Conservation (phyloP, 2,888 invertebrate species). For the Drosophila mimica region DNA sequence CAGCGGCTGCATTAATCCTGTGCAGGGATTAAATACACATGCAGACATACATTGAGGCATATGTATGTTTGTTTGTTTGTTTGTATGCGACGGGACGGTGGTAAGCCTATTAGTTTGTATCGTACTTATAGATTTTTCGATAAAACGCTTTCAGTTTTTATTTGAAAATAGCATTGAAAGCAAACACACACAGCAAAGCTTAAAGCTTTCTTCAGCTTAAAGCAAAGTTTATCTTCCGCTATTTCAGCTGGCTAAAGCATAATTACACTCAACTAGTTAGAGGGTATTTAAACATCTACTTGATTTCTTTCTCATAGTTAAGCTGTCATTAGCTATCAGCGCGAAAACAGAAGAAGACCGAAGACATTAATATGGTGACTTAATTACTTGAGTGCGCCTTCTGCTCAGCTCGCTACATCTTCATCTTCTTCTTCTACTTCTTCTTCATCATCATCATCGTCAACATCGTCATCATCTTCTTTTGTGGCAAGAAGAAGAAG, state of each 20-base stretch:
- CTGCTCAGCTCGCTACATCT: neutral
- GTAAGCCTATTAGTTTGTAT: constrained; percentile 27
- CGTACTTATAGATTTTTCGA: constrained; percentile 16
- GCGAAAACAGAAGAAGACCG: neutral
- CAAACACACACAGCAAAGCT: neutral
- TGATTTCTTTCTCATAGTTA: neutral
- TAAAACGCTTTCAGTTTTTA: neutral
- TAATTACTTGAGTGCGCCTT: constrained; percentile 41
- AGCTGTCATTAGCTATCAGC: constrained; percentile 16
- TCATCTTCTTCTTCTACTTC: neutral
- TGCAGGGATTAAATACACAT: constrained; percentile 28
- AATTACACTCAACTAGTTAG: neutral
- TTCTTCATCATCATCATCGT: neutral
- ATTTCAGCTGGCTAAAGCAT: neutral
- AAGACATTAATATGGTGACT: constrained; percentile 34
- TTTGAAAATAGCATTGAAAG: neutral
- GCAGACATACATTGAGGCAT: neutral
- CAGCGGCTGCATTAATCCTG: constrained; percentile 33
- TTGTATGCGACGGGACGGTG: neutral
- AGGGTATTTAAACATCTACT: neutral
- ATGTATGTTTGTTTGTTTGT: neutral
- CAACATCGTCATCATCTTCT: neutral
- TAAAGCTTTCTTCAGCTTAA: neutral
- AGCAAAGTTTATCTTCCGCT: neutral
- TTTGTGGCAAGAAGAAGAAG: constrained; percentile 4